Conservation (phyloP, 2,113 vertebrate genomes). For the Peromyscus maniculatus region DNA sequence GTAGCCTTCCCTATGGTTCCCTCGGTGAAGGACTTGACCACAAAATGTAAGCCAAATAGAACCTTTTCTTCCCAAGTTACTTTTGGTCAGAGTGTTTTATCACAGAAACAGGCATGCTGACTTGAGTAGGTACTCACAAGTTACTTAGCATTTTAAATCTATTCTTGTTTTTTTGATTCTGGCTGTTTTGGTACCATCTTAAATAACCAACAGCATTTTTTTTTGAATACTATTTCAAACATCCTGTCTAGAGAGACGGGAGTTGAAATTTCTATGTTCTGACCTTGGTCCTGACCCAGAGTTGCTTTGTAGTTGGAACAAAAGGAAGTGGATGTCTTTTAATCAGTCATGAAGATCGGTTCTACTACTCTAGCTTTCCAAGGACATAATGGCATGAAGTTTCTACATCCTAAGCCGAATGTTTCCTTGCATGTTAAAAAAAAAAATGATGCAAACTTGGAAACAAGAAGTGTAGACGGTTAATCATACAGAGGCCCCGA, state of each 20-base stretch:
- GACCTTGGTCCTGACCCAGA: conserved; percentile 20
- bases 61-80: neutral
- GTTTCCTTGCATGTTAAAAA: conserved; percentile 14
- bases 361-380: conserved; percentile 41
- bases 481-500: neutral
- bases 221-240: conserved; percentile 33
- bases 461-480: neutral
- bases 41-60: neutral
- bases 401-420: conserved; percentile 19
- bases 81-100: neutral
- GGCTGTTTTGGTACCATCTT: neutral
- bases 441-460: conserved; percentile 44
- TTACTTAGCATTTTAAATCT: neutral
- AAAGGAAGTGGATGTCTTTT: conserved; percentile 31
- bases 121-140: neutral
- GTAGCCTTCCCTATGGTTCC: neutral
- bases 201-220: neutral
- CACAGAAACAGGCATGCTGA: neutral
- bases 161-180: conserved; percentile 25
- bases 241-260: neutral
- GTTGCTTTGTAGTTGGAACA: conserved; percentile 29
- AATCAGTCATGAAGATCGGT: conserved; percentile 9
- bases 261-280: neutral
- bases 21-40: neutral
- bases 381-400: neutral